These are phyloP conservation scores for Dasypolia templi DNA, from an alignment of 2,888 invertebrate species.

Conservation along the genomic window DNA sequence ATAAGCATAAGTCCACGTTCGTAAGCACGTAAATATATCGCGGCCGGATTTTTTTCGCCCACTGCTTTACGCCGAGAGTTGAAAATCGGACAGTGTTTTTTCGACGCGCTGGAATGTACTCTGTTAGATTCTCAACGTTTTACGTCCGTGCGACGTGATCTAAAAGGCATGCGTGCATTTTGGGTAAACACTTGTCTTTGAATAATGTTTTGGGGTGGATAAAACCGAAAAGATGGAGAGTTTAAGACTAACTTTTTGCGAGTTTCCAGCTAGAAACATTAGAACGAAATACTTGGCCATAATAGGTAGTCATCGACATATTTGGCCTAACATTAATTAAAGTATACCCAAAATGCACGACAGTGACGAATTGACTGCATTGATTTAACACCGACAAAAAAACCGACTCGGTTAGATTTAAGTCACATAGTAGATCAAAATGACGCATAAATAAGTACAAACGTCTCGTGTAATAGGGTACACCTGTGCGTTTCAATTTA, in stretches of 20 bases:
- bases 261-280: neutral
- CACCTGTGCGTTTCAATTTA: neutral
- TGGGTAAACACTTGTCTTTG: slow-evolving; percentile 14
- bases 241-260: neutral
- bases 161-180: slow-evolving; percentile 31
- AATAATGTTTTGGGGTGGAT: neutral
- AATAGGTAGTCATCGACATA: neutral
- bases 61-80: too few relatives aligned
- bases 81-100: too few relatives aligned
- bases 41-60: too few relatives aligned
- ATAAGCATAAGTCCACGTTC: too few relatives aligned
- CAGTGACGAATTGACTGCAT: slow-evolving; percentile 15
- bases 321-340: neutral
- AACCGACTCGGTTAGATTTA: neutral
- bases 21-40: too few relatives aligned
- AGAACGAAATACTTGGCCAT: neutral
- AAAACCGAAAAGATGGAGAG: neutral
- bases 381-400: slow-evolving; percentile 41
- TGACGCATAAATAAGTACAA: neutral
- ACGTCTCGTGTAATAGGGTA: neutral
- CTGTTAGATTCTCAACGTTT: too few relatives aligned
- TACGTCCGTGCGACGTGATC: too few relatives aligned
- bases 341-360: slow-evolving; percentile 44
- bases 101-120: too few relatives aligned
- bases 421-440: neutral